Conservation (phyloP, 2,113 vertebrate genomes). For the Dipodomys spectabilis region DNA sequence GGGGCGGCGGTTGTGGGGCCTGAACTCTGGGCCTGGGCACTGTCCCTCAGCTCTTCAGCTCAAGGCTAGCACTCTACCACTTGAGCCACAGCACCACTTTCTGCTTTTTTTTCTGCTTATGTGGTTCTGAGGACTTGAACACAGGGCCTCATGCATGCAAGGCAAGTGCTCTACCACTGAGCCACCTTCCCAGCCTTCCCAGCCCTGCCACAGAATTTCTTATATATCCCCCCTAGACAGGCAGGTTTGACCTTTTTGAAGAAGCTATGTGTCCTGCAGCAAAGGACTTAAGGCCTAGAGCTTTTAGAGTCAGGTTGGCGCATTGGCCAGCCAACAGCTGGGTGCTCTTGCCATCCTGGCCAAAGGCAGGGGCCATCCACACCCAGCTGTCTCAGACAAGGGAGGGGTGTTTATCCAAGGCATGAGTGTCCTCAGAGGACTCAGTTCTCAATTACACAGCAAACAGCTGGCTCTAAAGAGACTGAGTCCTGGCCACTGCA, state of each 20-base stretch:
- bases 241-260: not conserved
- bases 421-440: slow-evolving; percentile 73
- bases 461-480: slow-evolving; percentile 65
- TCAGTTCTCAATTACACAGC: slow-evolving; percentile 63
- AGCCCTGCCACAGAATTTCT: not conserved
- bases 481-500: not conserved
- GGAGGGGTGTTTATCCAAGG: slow-evolving; percentile 64
- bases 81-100: too few species aligned
- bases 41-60: too few species aligned
- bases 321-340: slow-evolving; percentile 47
- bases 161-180: too few species aligned
- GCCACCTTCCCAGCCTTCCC: too few species aligned
- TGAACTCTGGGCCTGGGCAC: too few species aligned
- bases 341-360: slow-evolving; percentile 24
- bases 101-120: too few species aligned
- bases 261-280: slow-evolving; percentile 14
- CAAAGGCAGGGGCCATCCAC: slow-evolving; percentile 22
- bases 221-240: not conserved
- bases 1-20: too few species aligned
- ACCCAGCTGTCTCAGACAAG: slow-evolving; percentile 49
- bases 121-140: too few species aligned
- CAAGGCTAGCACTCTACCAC: too few species aligned
- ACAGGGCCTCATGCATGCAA: too few species aligned
- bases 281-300: not conserved
- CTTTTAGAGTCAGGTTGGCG: slow-evolving; percentile 6